These are phyloP conservation scores for Paramacrobiotus metropolitanus DNA, from an alignment of 1,140 invertebrate genomes.

Conservation along the genomic window DNA sequence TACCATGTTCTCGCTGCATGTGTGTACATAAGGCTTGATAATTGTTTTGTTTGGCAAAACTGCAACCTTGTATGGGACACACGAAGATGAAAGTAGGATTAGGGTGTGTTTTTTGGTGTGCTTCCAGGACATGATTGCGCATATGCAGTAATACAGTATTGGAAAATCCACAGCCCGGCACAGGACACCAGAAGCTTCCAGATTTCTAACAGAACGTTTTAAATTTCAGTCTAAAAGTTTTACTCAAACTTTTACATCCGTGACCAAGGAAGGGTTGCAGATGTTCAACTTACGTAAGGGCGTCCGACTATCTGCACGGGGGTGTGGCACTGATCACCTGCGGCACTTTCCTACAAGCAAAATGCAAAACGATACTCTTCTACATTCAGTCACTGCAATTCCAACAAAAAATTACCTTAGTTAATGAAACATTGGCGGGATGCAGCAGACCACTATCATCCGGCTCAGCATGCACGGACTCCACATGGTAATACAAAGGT, in stretches of 20 bases:
- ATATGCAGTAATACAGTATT: not conserved
- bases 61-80: constrained; percentile 2
- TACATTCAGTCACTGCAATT: no score
- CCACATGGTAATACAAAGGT: not conserved
- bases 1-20: not conserved
- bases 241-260: not conserved
- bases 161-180: not conserved
- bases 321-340: not conserved
- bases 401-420: no score
- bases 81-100: not conserved
- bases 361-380: no score
- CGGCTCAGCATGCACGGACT: not conserved
- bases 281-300: not conserved
- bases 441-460: no score
- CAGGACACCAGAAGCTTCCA: not conserved
- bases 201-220: not conserved
- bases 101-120: not conserved
- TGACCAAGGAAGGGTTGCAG: no score
- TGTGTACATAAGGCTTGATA: constrained; percentile 1
- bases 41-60: not conserved
- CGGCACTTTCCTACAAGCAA: no score
- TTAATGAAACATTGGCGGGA: no score
- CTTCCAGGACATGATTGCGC: not conserved
- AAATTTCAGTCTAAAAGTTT: not conserved
- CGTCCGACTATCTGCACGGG: not conserved